These are phyloP conservation scores for Onychomys leucogaster DNA, from an alignment of 2,797 vertebrate genomes.

Conservation along the genomic window DNA sequence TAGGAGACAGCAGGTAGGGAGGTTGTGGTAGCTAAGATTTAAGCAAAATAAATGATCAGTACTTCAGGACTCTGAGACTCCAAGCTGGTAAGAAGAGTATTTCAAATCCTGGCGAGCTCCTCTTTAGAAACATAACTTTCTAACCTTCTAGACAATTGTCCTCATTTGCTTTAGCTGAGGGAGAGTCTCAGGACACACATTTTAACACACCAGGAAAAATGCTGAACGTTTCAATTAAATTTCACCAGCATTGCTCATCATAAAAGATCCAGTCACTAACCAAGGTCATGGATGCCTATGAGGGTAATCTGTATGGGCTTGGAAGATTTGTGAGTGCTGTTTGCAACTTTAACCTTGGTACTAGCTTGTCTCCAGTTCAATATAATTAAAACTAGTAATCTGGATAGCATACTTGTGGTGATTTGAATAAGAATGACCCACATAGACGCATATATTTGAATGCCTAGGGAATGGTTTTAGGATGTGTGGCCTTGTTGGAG, in stretches of 20 bases:
- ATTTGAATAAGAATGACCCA: neutral
- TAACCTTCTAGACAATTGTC: neutral
- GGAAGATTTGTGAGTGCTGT: neutral
- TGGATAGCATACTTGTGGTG: no score
- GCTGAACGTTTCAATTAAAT: neutral
- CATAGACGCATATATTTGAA: neutral
- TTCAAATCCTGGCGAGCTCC: neutral
- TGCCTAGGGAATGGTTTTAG: neutral
- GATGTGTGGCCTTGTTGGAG: neutral
- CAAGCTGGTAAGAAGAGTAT: neutral
- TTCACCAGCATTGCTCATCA: neutral
- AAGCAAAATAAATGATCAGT: neutral
- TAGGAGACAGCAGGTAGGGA: accelerated
- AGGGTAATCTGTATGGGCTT: neutral
- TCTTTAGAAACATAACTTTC: neutral
- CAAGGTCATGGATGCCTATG: neutral
- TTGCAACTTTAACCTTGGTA: neutral
- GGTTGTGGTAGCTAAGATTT: neutral
- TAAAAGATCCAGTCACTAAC: neutral
- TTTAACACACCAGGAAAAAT: neutral
- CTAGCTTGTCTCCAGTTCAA: neutral
- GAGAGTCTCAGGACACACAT: neutral
- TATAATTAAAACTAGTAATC: neutral
- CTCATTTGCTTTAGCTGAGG: neutral
- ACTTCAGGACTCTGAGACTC: neutral